A percentile compares a stretch with the other conserved stretches of the same genome.
These are phyloP conservation scores for Drosophila lacicola DNA, from an alignment of 2,888 invertebrate genomes.

Conservation along the genomic window DNA sequence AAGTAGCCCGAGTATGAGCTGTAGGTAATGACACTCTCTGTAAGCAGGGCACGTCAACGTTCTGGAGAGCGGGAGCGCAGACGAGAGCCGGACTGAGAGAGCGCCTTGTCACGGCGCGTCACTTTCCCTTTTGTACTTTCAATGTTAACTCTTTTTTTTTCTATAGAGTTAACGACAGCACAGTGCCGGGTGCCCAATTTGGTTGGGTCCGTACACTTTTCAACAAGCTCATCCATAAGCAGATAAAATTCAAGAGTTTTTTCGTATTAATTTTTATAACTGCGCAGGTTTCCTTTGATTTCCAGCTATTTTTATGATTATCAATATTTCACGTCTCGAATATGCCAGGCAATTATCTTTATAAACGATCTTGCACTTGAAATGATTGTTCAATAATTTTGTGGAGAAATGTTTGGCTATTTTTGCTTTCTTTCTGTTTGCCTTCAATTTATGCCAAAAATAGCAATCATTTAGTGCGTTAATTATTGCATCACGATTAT, in stretches of 20 bases:
- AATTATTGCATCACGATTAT: constrained; percentile 50
- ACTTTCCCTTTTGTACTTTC: constrained; percentile 51
- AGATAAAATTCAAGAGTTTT: not conserved
- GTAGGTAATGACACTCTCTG: constrained; percentile 23
- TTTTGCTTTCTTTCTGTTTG: constrained; percentile 23
- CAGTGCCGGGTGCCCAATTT: constrained; percentile 29
- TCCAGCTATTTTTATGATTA: constrained; percentile 3
- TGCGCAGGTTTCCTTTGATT: constrained; percentile 19
- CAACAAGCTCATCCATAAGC: not conserved
- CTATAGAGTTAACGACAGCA: constrained; percentile 5
- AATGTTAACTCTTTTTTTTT: constrained; percentile 23
- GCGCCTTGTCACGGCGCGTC: not conserved
- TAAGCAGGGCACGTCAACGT: constrained; percentile 26
- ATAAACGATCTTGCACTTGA: constrained; percentile 34
- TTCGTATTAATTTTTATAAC: not conserved
- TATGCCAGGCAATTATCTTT: constrained; percentile 8
- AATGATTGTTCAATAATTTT: constrained; percentile 8
- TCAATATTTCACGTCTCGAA: constrained; percentile 1
- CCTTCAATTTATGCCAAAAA: constrained; percentile 45
- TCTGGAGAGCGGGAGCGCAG: constrained; percentile 8
- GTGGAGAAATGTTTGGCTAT: constrained; percentile 5
- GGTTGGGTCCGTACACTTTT: not conserved
- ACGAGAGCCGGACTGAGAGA: constrained; percentile 6
- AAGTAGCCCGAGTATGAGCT: not conserved
- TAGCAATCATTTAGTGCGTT: constrained; percentile 43